Conservation (phyloP, 2,888 invertebrate genomes). For the Oscheius sp. region DNA sequence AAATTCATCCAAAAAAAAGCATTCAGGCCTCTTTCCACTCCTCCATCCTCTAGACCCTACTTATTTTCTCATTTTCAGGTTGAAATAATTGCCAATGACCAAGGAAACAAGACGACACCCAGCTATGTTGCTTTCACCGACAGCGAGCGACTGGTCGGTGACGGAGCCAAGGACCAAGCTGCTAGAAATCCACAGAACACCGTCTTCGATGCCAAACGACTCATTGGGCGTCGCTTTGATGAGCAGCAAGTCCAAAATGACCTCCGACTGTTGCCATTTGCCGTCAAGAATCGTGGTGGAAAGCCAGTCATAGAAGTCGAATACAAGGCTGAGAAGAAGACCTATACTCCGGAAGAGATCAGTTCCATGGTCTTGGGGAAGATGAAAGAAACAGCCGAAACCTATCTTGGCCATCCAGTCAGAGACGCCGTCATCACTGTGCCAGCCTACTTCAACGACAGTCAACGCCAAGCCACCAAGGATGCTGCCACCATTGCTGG, state of each 20-base stretch:
- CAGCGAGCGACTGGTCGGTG: slow-evolving; percentile 73
- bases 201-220: slow-evolving; percentile 69
- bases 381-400: slow-evolving; percentile 72
- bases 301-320: slow-evolving; percentile 75
- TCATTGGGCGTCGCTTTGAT: slow-evolving; percentile 73
- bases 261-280: slow-evolving; percentile 69
- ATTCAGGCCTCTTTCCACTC: not conserved
- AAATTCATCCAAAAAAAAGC: no score
- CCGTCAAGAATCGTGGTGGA: slow-evolving; percentile 53
- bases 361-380: slow-evolving; percentile 67
- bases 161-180: slow-evolving; percentile 74
- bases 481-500: slow-evolving; percentile 73
- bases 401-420: slow-evolving; percentile 60
- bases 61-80: slow-evolving; percentile 63
- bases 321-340: slow-evolving; percentile 86
- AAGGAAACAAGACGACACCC: slow-evolving; percentile 80
- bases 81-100: slow-evolving; percentile 74
- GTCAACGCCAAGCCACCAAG: slow-evolving; percentile 77
- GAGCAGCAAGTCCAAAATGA: slow-evolving; percentile 69
- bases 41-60: not conserved
- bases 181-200: slow-evolving; percentile 72
- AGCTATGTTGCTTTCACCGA: slow-evolving; percentile 76
- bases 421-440: slow-evolving; percentile 85
- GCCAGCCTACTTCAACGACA: slow-evolving; percentile 82
- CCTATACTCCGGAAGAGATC: slow-evolving; percentile 71